A percentile compares a stretch with the other conserved stretches of the same genome.
phyloP scores from a whole-genome alignment of 2,113 vertebrate genomes.

The Pampusana beccarii region DNA sequence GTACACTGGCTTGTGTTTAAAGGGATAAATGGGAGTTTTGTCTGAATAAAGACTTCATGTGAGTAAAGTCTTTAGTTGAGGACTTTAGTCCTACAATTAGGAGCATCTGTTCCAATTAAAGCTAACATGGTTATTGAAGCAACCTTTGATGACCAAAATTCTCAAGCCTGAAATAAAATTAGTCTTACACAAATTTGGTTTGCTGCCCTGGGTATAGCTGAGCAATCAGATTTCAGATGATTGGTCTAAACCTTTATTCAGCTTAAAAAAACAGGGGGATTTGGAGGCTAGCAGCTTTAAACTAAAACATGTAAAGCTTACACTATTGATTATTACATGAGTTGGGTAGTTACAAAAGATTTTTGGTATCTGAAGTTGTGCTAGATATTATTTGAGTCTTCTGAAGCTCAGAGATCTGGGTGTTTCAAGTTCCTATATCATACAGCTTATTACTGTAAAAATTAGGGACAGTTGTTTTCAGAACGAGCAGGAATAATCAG shows the following conservation, averaged over 20 bases:
- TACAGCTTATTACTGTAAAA: background rate
- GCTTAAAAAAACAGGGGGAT: constrained; percentile 10
- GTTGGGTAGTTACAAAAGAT: background rate
- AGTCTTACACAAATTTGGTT: constrained; percentile 35
- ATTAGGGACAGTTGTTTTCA: background rate
- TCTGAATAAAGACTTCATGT: background rate
- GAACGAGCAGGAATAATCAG: background rate
- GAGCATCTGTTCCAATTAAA: constrained; percentile 8
- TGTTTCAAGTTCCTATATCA: background rate
- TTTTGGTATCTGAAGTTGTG: background rate
- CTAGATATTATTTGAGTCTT: background rate
- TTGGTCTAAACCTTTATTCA: background rate
- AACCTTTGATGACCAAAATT: constrained; percentile 47
- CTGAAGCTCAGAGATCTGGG: background rate
- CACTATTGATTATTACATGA: background rate
- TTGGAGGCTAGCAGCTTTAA: constrained; percentile 26
- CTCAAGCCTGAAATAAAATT: constrained; percentile 34
- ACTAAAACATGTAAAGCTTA: background rate
- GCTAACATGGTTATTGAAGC: constrained; percentile 5
- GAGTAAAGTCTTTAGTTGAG: background rate
- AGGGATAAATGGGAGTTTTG: background rate
- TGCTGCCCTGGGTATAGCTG: background rate
- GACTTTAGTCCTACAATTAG: background rate
- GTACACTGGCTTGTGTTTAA: background rate
- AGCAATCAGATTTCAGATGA: constrained; percentile 41